Evolutionary conservation across 2,113 vertebrate species (phyloP).

Genomic region (Mobula hypostoma): DNA sequence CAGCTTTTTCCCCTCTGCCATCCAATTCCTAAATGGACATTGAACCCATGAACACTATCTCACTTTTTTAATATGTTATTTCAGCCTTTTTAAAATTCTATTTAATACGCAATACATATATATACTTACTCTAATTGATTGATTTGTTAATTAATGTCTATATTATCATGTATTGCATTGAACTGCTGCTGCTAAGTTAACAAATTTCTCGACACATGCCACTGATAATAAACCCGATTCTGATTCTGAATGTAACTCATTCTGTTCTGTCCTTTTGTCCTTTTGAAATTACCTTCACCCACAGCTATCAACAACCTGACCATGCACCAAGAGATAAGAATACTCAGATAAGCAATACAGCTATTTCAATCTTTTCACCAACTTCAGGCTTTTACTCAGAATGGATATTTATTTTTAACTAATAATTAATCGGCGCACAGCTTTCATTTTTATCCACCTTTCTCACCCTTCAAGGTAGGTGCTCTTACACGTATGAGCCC

Average conservation of each 20-base stretch:
- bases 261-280: not conserved
- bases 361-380: not conserved
- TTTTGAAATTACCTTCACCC: not conserved
- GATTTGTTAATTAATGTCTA: too few species aligned
- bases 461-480: not conserved
- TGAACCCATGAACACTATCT: too few species aligned
- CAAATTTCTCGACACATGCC: too few species aligned
- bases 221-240: too few species aligned
- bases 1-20: too few species aligned
- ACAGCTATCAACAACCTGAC: not conserved
- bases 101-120: too few species aligned
- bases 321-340: slow-evolving; percentile 13
- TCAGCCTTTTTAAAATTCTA: too few species aligned
- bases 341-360: slow-evolving; percentile 9
- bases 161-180: too few species aligned
- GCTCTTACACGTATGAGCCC: not conserved
- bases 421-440: slow-evolving; percentile 8
- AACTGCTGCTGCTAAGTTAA: too few species aligned
- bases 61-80: too few species aligned
- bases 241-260: not conserved
- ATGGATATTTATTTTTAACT: not conserved
- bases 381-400: slow-evolving; percentile 1
- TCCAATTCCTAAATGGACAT: too few species aligned
- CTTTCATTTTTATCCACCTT: not conserved
- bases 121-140: too few species aligned